These are phyloP conservation scores for Pachymerium ferrugineum DNA, from an alignment of 2,888 invertebrate species.

Conservation along the genomic window DNA sequence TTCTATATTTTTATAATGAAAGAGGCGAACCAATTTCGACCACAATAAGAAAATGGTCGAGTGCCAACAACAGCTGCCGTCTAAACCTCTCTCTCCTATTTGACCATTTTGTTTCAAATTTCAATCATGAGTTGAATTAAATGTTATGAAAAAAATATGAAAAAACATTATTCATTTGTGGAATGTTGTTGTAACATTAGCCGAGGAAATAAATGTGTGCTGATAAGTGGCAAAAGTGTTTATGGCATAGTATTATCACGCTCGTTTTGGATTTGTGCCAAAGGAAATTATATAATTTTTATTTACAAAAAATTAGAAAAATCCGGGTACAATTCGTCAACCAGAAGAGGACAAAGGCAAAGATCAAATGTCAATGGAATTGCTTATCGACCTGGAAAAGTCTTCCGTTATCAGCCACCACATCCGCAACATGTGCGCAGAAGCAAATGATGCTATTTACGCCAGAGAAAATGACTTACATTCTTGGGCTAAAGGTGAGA, in stretches of 20 bases:
- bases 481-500: constrained; percentile 53
- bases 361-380: constrained; percentile 75
- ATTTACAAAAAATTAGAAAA: constrained; percentile 51
- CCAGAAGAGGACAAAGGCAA: constrained; percentile 86
- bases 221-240: constrained; percentile 8
- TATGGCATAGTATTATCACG: too few relatives aligned
- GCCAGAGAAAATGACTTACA: constrained; percentile 71
- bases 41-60: too few relatives aligned
- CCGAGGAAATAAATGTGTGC: constrained; percentile 16
- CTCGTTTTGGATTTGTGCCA: constrained; percentile 7
- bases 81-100: too few relatives aligned
- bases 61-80: too few relatives aligned
- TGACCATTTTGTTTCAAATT: too few relatives aligned
- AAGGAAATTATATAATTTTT: neutral
- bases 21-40: too few relatives aligned
- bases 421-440: constrained; percentile 67
- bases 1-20: too few relatives aligned
- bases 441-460: constrained; percentile 70
- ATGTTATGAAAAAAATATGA: too few relatives aligned
- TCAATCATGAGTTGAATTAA: too few relatives aligned
- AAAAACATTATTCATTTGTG: constrained; percentile 21
- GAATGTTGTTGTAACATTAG: constrained; percentile 10
- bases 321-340: constrained; percentile 77
- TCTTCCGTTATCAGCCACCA: constrained; percentile 64
- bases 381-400: constrained; percentile 65